A percentile compares a stretch with the other conserved stretches of the same genome.
These are phyloP conservation scores for Peromyscus californicus DNA, from an alignment of 2,113 vertebrate species.

Conservation along the genomic window DNA sequence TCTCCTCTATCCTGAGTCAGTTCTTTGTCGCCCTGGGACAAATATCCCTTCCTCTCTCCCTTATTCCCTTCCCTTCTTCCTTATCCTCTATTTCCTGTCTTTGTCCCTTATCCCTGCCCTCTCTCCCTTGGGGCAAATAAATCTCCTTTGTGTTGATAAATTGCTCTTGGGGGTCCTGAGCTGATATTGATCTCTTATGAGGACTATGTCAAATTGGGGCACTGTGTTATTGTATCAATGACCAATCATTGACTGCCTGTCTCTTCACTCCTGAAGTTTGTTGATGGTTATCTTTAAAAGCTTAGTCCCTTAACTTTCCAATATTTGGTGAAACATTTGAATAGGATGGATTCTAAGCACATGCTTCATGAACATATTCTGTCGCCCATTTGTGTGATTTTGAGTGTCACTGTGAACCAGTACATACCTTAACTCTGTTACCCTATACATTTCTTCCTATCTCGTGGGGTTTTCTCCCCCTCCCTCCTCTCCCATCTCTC, in stretches of 20 bases:
- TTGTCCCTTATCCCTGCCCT: background rate
- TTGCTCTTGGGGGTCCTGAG: background rate
- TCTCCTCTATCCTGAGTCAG: background rate
- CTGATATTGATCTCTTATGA: background rate
- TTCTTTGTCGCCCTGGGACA: background rate
- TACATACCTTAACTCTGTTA: constrained; percentile 65
- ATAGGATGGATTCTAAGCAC: constrained; percentile 71
- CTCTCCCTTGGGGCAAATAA: background rate
- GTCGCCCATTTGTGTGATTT: constrained; percentile 78
- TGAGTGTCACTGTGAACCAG: constrained; percentile 73
- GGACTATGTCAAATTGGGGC: background rate
- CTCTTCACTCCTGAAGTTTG: constrained; percentile 67
- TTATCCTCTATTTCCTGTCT: background rate
- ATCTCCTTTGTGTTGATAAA: background rate
- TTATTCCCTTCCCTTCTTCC: background rate
- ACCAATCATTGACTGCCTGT: constrained; percentile 72
- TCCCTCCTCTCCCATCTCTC: background rate
- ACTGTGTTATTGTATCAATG: constrained; percentile 49
- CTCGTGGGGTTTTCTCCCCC: background rate
- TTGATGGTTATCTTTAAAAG: constrained; percentile 73
- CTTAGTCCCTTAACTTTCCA: constrained; percentile 67
- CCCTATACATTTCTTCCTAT: constrained; percentile 60
- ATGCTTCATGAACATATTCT: constrained; percentile 77
- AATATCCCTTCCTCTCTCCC: background rate
- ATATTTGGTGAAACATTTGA: constrained; percentile 75